A percentile compares a stretch with the other conserved stretches of the same genome.
phyloP scores from a whole-genome alignment of 2,113 vertebrate genomes.

The Melanerpes formicivorus region DNA sequence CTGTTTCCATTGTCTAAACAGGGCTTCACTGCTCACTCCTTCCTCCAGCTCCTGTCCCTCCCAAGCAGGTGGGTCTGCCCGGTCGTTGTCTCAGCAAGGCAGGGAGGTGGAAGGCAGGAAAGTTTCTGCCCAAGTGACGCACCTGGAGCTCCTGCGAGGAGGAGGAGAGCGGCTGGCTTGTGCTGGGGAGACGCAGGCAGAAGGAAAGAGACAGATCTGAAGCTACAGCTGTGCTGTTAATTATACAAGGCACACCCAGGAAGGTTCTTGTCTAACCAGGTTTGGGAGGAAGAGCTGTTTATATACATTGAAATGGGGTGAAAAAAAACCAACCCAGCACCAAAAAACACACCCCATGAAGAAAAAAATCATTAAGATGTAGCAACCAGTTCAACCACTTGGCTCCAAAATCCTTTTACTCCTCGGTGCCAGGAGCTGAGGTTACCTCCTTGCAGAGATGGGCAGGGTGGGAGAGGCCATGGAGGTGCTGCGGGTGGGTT shows the following conservation, averaged over 20 bases:
- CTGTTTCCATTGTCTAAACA: conserved; percentile 61
- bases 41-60: not conserved
- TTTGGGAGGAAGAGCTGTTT: conserved; percentile 72
- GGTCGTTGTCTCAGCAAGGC: not conserved
- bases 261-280: conserved; percentile 76
- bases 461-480: conserved; percentile 15
- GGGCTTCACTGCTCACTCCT: not conserved
- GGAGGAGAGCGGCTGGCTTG: conserved; percentile 38
- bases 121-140: conserved; percentile 40
- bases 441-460: conserved; percentile 31
- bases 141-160: conserved; percentile 49
- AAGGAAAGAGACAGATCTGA: conserved; percentile 29
- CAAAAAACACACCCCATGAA: not conserved
- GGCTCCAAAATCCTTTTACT: conserved; percentile 46
- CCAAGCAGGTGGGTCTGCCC: not conserved
- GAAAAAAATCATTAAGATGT: conserved; percentile 60
- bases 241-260: conserved; percentile 75
- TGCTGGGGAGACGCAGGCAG: conserved; percentile 38
- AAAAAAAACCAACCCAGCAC: not conserved
- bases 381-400: conserved; percentile 69
- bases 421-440: not conserved
- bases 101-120: not conserved
- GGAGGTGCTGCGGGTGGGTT: conserved; percentile 21
- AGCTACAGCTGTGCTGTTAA: conserved; percentile 66
- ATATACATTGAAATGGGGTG: conserved; percentile 35